Base-by-base conservation (phyloP, 1,140 invertebrate genomes). In the Drosophila busckii region DNA sequence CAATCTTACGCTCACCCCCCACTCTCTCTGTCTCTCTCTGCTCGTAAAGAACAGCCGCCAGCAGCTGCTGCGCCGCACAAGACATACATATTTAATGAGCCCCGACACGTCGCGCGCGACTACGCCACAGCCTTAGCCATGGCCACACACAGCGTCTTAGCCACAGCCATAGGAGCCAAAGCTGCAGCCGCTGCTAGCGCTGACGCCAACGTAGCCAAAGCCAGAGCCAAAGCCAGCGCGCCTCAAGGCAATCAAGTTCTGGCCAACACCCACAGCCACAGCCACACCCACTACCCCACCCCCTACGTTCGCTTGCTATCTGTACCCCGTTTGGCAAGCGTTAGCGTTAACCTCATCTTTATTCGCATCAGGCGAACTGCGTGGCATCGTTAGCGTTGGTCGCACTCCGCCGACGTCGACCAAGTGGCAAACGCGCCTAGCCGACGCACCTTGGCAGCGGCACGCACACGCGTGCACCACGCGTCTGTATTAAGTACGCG, bases 61-160 rank as follows among this genome's bases (percentile, higher is more conserved):
- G 29, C 71, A 80, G 71, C 71, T 78, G 71, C 68, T 80, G n/a
- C n/a, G n/a, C 49, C 45, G 62, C 61, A 78, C 71, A 78, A 71
- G 71, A 78, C 71, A 78, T 78, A 76, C 71, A 78, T 78, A 78
- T 80, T 78, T 78, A 78, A 78, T 78, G 71, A 78, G 73, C 67
- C 71, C 34, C 73, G 41, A 78, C 71, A 80, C 73, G 62, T 60
- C 48, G 22, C 49, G 48, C 56, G 56, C 44, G 40, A 60, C 37
- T 7, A 32, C 16, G 41, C 26, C 10, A 8, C 26, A 52, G 38
- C 6, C 2, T 5, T 3, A 15, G 38, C 15, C n/a, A n/a, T n/a
- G n/a, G n/a, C n/a, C n/a, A n/a, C n/a, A n/a, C n/a, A n/a, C n/a
- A n/a, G n/a, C n/a, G n/a, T n/a, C n/a, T n/a, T n/a, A n/a, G 13